These are phyloP conservation scores for Strigamia maritima DNA, from an alignment of 2,888 invertebrate species.

Conservation along the genomic window DNA sequence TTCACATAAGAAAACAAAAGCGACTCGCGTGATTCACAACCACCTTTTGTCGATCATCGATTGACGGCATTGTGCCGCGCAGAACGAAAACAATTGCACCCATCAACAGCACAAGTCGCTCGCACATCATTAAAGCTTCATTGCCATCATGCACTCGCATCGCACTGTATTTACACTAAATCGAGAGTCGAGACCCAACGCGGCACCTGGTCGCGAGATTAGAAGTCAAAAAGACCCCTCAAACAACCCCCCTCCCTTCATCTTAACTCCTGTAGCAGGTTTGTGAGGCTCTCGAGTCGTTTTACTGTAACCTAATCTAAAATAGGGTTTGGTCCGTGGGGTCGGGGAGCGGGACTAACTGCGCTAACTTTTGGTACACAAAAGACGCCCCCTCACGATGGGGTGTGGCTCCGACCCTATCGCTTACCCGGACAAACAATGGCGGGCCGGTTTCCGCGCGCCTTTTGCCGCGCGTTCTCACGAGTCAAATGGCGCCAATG, in stretches of 20 bases:
- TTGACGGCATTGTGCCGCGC: neutral
- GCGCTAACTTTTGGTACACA: neutral
- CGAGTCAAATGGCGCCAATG: conserved; percentile 4
- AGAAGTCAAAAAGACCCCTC: neutral
- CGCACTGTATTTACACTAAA: neutral
- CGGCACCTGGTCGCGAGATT: neutral
- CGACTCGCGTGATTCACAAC: neutral
- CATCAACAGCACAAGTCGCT: neutral
- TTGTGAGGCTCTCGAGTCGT: neutral
- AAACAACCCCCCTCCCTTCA: neutral
- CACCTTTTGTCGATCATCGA: neutral
- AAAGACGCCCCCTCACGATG: neutral
- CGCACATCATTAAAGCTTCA: neutral
- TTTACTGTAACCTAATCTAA: conserved; percentile 4
- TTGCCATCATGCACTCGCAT: neutral
- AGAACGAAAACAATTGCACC: neutral
- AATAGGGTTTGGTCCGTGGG: neutral
- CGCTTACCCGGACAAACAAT: neutral
- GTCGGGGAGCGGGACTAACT: neutral
- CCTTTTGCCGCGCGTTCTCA: conserved; percentile 4
- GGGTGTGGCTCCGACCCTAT: conserved; percentile 1
- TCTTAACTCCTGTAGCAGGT: neutral
- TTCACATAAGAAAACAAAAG: neutral
- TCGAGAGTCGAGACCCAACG: neutral
- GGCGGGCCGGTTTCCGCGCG: neutral